Conservation (phyloP, 2,113 vertebrate genomes). For the Geococcyx californianus region DNA sequence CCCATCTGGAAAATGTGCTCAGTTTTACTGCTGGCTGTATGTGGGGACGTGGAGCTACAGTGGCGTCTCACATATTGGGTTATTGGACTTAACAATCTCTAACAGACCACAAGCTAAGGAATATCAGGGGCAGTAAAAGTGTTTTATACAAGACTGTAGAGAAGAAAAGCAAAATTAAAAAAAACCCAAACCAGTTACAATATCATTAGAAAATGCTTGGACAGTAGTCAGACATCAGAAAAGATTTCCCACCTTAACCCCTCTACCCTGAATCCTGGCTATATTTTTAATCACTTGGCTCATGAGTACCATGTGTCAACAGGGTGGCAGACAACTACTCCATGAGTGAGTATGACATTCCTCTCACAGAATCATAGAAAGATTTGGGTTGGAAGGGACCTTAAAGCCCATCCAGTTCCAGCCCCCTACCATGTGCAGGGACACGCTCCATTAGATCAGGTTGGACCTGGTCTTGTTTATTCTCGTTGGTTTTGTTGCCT, state of each 20-base stretch:
- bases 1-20: background rate
- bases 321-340: background rate
- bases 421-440: no score
- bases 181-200: background rate
- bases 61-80: background rate
- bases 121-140: background rate
- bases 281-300: background rate
- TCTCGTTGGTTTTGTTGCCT: background rate
- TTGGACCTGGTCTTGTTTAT: background rate
- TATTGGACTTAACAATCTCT: background rate
- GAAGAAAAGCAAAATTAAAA: background rate
- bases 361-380: background rate
- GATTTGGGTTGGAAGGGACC: no score
- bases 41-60: background rate
- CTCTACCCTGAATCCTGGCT: background rate
- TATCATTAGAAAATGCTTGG: background rate
- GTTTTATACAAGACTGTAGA: background rate
- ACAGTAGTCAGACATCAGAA: background rate
- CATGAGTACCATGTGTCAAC: background rate
- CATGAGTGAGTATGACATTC: background rate
- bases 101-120: background rate
- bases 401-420: no score
- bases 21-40: background rate
- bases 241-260: background rate
- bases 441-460: no score